phyloP scores from a whole-genome alignment of 1,140 invertebrate genomes.

The Stegodyphus mimosarum region DNA sequence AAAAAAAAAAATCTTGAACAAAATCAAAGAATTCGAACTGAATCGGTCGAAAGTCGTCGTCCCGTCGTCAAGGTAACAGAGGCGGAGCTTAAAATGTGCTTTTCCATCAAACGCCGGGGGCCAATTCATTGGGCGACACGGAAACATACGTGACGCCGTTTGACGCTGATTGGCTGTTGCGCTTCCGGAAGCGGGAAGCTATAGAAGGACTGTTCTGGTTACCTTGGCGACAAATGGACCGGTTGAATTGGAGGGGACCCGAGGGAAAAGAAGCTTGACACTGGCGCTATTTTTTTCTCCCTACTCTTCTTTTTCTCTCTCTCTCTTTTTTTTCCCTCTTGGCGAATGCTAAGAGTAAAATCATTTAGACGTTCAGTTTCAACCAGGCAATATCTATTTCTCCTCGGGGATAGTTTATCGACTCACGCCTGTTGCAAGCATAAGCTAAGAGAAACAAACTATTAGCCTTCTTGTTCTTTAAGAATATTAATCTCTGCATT shows the following conservation, averaged over 20 bases:
- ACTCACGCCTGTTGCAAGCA: not conserved
- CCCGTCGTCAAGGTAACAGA: slow-evolving; percentile 32
- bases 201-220: slow-evolving; percentile 18
- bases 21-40: not conserved
- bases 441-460: no score
- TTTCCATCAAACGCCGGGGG: slow-evolving; percentile 55
- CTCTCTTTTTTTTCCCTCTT: not conserved
- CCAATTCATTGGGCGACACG: slow-evolving; percentile 60
- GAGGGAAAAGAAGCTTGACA: slow-evolving; percentile 58
- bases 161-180: slow-evolving; percentile 56
- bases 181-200: slow-evolving; percentile 14
- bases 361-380: slow-evolving; percentile 55
- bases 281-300: slow-evolving; percentile 33
- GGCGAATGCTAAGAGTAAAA: slow-evolving; percentile 19
- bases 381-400: not conserved
- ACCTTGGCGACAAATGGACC: slow-evolving; percentile 60
- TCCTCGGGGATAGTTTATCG: no score
- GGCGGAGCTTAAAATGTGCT: slow-evolving; percentile 24
- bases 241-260: slow-evolving; percentile 58
- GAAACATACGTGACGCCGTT: slow-evolving; percentile 59
- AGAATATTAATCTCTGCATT: no score
- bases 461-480: no score
- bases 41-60: slow-evolving; percentile 9
- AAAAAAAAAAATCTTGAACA: not conserved
- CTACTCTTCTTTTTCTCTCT: not conserved